Evolutionary conservation across 2,113 vertebrate species (phyloP), one percentile per base, ranked within the genome.

Genomic region (Chlorodrepanis virens): DNA sequence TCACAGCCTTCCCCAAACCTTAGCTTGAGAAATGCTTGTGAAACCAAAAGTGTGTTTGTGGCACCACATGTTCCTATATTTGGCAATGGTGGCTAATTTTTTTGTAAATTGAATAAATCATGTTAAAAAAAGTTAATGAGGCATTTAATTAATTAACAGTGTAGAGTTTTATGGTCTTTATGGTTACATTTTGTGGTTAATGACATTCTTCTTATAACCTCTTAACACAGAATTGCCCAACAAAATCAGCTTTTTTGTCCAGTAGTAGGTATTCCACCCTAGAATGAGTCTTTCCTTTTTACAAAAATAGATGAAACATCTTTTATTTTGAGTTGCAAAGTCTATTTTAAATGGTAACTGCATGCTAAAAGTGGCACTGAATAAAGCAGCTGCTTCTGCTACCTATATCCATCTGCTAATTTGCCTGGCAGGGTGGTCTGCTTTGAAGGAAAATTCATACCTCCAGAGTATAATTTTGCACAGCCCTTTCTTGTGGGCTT

Each of bases 131-230:
- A 98, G 97, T 98, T 98, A 98, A 98, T 97, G 98, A 98, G 97
- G 97, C 98, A 97, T 98, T 98, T 98, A 98, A 98, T 98, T 98
- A 98, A 98, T 98, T 98, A 98, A 98, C 98, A 97, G 94, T 97
- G 97, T 98, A 74, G 94, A 93, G 97, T 98, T 97, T 98, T 98
- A 98, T 98, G 97, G 96, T 95, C 97, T 98, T 97, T 97, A 98
- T 98, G 97, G 98, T 98, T 98, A 97, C 96, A 96, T 98, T 98
- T 98, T 96, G 95, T 93, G 89, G 97, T 97, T 98, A 98, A 98
- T 97, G 98, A 90, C 96, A 97, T 96, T 97, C 85, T 72, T 96
- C 97, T 97, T 97, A 97, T 72, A 97, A 97, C 96, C 81, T 90
- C 91, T 97, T 97, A 97, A 93, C 93, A 94, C 88, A 47, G 93